These are phyloP conservation scores for Cyprinodon variegatus DNA, from an alignment of 2,113 vertebrate genomes.

Conservation along the genomic window DNA sequence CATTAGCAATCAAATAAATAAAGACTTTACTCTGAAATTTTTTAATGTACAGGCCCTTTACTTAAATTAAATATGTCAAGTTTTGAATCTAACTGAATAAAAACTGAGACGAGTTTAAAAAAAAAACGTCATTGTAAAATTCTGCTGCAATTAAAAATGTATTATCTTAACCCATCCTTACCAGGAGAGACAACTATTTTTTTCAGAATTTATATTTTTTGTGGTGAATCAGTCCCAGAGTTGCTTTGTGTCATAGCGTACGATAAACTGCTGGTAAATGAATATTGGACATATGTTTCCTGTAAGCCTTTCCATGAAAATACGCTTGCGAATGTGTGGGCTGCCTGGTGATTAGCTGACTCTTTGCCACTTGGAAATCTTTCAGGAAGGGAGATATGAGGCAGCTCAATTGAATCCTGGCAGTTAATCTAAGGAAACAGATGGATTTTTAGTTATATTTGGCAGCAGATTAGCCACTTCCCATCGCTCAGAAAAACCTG, in stretches of 20 bases:
- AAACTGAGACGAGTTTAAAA: too few relatives aligned
- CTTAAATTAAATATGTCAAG: too few relatives aligned
- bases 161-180: too few relatives aligned
- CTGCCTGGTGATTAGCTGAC: slow-evolving; percentile 61
- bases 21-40: too few relatives aligned
- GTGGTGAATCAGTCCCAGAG: slow-evolving; percentile 8
- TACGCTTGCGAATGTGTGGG: slow-evolving; percentile 51
- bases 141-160: too few relatives aligned
- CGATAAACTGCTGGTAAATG: slow-evolving; percentile 21
- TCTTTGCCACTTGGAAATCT: slow-evolving; percentile 68
- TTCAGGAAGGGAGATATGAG: slow-evolving; percentile 57
- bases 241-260: slow-evolving; percentile 6
- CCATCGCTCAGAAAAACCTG: slow-evolving; percentile 64
- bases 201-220: too few relatives aligned
- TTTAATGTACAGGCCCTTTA: too few relatives aligned
- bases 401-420: slow-evolving; percentile 74
- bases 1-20: too few relatives aligned
- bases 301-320: slow-evolving; percentile 26
- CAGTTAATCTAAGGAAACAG: slow-evolving; percentile 80
- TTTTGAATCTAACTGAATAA: too few relatives aligned
- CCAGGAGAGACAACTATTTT: too few relatives aligned
- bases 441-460: slow-evolving; percentile 81
- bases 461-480: slow-evolving; percentile 76
- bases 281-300: slow-evolving; percentile 34
- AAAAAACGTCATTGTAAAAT: too few relatives aligned